A percentile compares a stretch with the other conserved stretches of the same genome.
These are phyloP conservation scores for Lophius piscatorius DNA, from an alignment of 2,113 vertebrate species.

Conservation along the genomic window DNA sequence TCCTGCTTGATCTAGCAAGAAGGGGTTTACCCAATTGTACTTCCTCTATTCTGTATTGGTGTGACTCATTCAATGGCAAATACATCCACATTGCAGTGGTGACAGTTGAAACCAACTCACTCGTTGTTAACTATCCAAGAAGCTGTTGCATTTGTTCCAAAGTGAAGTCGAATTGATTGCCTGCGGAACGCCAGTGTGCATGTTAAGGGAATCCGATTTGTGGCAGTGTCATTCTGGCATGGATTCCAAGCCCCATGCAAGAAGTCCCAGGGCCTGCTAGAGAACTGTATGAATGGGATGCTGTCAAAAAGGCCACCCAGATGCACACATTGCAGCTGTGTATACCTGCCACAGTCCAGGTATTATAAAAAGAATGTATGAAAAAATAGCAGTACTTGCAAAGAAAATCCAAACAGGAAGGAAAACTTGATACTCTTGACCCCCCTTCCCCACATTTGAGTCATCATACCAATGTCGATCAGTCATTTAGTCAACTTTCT, in stretches of 20 bases:
- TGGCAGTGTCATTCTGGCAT: conserved; percentile 62
- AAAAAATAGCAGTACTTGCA: background rate
- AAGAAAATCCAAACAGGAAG: conserved; percentile 22
- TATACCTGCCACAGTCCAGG: background rate
- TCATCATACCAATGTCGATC: conserved; percentile 59
- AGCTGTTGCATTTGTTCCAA: conserved; percentile 9
- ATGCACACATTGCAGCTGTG: conserved; percentile 1
- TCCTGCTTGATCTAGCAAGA: conserved; percentile 15
- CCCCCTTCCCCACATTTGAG: conserved; percentile 19
- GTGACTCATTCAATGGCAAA: conserved; percentile 46
- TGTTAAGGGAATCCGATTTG: conserved; percentile 23
- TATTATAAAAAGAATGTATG: background rate
- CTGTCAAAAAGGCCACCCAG: conserved; percentile 44
- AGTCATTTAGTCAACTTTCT: conserved; percentile 58
- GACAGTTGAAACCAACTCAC: conserved; percentile 4
- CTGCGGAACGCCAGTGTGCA: conserved; percentile 20
- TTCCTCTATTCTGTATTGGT: conserved; percentile 51
- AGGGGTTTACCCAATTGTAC: conserved; percentile 62
- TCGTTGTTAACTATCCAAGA: background rate
- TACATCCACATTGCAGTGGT: conserved; percentile 7
- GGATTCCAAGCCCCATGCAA: conserved; percentile 42
- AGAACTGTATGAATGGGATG: conserved; percentile 68
- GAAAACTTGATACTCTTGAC: conserved; percentile 13
- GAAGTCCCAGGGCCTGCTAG: conserved; percentile 67
- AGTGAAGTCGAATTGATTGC: conserved; percentile 1